Conservation (phyloP, 2,113 vertebrate genomes). For the Empidonax traillii region DNA sequence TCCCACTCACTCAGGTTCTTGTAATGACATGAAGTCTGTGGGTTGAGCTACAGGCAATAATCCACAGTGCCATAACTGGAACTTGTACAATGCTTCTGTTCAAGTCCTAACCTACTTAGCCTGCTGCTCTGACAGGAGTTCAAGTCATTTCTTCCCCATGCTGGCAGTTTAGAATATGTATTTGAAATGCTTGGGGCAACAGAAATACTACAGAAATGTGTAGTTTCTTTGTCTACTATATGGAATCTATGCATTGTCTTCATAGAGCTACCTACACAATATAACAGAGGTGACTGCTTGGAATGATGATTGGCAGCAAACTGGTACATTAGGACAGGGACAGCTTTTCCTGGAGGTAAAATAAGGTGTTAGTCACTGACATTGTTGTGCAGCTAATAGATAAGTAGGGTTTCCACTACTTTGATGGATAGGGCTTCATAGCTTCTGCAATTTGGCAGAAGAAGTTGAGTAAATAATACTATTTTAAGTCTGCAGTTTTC, state of each 20-base stretch:
- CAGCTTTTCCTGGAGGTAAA: neutral
- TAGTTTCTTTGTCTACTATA: neutral
- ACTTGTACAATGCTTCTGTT: neutral
- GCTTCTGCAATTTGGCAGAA: neutral
- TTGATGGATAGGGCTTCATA: neutral
- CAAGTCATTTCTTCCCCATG: neutral
- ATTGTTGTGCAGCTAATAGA: neutral
- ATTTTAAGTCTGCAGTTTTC: neutral
- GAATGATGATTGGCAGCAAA: neutral
- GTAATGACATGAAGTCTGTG: neutral
- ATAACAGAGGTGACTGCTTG: neutral
- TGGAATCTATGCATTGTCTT: neutral
- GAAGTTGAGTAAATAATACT: neutral
- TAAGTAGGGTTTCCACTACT: neutral
- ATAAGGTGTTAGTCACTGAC: neutral
- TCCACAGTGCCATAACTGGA: neutral
- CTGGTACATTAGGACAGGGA: neutral
- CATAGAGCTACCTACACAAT: neutral
- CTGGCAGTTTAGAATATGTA: neutral
- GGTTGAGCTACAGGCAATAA: neutral
- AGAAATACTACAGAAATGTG: neutral
- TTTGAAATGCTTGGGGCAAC: neutral
- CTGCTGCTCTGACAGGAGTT: neutral
- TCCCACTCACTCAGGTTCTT: neutral
- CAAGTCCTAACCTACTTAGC: neutral